Base-by-base conservation (phyloP, 2,113 vertebrate species). In the Motacilla tschutschensis region DNA sequence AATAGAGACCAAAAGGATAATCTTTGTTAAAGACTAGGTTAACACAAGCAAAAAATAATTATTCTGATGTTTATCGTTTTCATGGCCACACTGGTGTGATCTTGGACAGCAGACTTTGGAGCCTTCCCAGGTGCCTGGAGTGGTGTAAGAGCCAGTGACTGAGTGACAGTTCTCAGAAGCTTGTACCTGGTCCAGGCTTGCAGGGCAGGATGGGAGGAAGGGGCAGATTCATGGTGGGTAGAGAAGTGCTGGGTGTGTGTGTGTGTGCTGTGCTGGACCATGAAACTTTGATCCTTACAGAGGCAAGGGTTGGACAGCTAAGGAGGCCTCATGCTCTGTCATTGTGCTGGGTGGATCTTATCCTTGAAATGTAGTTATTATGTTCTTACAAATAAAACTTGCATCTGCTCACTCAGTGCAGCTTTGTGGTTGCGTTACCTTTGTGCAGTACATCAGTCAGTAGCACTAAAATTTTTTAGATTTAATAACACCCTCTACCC, bases 221-320 rank as follows among this genome's bases (percentile, higher is more conserved):
- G 16, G 5, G 9, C 6, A 33, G 36, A 4, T 35, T 1, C 0
- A 0, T 26, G 54, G 12, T 67, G n/a, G 26, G 12, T 29, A 24
- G 46, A 40, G 28, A 15, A 19, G 14, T n/a, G 13, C 15, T 5
- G 4, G 15, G 5, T 51, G 2, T 54, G 14, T 75, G 11, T 44
- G 4, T 1, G 2, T 57, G 16, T 72, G 14, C 31, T 35, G 11
- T 24, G 14, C 19, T 69, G 76, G 38, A 40, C 46, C 26, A 19
- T 36, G 36, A n/a, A 33, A 24, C 33, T 41, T 64, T 3, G 18
- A 28, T 36, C 60, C 40, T 58, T 63, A 24, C 1, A 31, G 64
- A 35, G 29, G 4, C 13, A 14, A 2, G 6, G 36, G 29, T 2
- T 63, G 48, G 62, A 9, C 0, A 6, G 31, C 78, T 13, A 14